These are phyloP conservation scores for Troglohyphantes excavatus DNA, from an alignment of 2,888 invertebrate species.

Conservation along the genomic window DNA sequence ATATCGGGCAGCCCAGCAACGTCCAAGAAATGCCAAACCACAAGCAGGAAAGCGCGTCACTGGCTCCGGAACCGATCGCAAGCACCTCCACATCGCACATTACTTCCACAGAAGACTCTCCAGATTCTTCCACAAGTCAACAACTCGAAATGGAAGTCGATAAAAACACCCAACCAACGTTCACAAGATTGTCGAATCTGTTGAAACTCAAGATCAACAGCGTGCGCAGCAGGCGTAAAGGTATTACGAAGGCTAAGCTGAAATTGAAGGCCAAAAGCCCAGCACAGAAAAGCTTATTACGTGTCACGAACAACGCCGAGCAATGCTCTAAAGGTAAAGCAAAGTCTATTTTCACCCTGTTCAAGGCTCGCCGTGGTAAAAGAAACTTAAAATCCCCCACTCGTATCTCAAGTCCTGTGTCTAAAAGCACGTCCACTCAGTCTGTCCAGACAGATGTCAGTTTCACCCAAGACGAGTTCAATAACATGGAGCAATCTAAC, in stretches of 20 bases:
- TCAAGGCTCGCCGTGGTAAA: conserved; percentile 47
- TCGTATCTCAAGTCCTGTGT: background rate
- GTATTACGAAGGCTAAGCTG: conserved; percentile 50
- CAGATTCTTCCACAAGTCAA: background rate
- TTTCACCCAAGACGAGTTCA: conserved; percentile 17
- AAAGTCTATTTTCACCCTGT: conserved; percentile 35
- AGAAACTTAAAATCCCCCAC: background rate
- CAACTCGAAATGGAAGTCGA: background rate
- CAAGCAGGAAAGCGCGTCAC: background rate
- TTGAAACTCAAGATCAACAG: background rate
- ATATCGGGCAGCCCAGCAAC: background rate
- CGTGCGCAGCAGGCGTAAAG: background rate
- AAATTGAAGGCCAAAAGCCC: conserved; percentile 8
- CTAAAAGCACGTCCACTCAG: conserved; percentile 31
- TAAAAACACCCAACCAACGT: background rate
- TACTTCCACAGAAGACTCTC: background rate
- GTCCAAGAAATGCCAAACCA: background rate
- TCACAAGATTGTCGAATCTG: conserved; percentile 5
- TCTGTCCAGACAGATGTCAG: conserved; percentile 53
- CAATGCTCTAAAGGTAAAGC: background rate
- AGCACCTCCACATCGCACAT: background rate
- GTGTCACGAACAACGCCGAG: background rate
- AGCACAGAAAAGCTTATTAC: background rate
- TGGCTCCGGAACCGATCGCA: background rate
- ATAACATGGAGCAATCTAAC: conserved; percentile 22